A percentile compares a stretch with the other conserved stretches of the same genome.
phyloP scores from a whole-genome alignment of 2,797 vertebrate species.

The Protonibea diacanthus region DNA sequence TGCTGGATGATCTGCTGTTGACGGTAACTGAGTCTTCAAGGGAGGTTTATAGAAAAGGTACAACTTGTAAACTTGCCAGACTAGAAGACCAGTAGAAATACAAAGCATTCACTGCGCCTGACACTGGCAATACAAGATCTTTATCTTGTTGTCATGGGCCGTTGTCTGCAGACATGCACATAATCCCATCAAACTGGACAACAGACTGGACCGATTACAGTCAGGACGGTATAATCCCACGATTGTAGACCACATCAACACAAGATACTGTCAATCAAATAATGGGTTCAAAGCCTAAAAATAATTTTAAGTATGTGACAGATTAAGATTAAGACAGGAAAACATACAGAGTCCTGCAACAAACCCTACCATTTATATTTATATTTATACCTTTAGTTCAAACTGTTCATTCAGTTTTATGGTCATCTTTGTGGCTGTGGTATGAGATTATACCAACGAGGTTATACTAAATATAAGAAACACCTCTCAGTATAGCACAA shows the following conservation, averaged over 20 bases:
- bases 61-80: not conserved
- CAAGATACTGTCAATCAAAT: not conserved
- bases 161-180: not conserved
- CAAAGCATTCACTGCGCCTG: not conserved
- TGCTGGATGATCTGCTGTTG: conserved; percentile 61
- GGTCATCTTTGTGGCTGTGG: not conserved
- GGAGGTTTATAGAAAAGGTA: conserved; percentile 4
- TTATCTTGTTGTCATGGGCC: not conserved
- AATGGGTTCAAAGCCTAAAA: not conserved
- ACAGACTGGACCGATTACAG: not conserved
- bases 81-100: not conserved
- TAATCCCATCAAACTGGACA: conserved; percentile 23
- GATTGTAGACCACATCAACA: not conserved
- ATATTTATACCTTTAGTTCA: too few species aligned
- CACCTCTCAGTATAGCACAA: not conserved
- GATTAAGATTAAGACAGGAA: not conserved
- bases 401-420: not conserved
- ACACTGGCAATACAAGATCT: not conserved
- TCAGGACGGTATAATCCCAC: not conserved
- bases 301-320: not conserved
- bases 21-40: conserved; percentile 37
- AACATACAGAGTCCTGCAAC: not conserved
- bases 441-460: not conserved
- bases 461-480: not conserved
- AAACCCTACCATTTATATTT: not conserved